Evolutionary conservation across 2,113 vertebrate species (phyloP).

Genomic region (Microtus ochrogaster): DNA sequence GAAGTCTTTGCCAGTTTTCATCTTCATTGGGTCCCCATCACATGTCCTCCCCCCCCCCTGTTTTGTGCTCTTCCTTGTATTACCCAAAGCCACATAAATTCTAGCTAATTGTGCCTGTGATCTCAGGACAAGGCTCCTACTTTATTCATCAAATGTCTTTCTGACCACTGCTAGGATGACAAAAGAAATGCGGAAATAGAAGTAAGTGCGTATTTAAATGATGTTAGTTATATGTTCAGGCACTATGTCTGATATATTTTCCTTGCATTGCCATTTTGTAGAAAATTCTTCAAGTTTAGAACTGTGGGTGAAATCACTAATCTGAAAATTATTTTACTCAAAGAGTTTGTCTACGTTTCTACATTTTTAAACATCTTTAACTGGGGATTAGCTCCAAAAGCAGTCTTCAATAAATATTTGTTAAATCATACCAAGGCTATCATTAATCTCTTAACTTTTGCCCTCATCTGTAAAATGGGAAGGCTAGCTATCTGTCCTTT

Average conservation of each 20-base stretch:
- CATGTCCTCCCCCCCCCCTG: not conserved
- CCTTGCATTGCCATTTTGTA: conserved; percentile 49
- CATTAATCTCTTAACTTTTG: conserved; percentile 7
- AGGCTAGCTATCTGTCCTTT: not conserved
- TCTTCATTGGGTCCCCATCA: not conserved
- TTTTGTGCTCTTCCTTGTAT: conserved; percentile 25
- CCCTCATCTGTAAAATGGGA: conserved; percentile 45
- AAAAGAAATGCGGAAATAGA: conserved; percentile 23
- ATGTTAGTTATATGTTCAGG: conserved; percentile 19
- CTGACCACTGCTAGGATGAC: not conserved
- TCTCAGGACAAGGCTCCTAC: not conserved
- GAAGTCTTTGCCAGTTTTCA: not conserved
- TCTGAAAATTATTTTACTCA: conserved; percentile 9
- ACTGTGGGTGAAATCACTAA: not conserved
- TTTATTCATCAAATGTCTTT: conserved; percentile 61
- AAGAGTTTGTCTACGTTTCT: not conserved
- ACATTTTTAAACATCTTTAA: not conserved
- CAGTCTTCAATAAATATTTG: not conserved
- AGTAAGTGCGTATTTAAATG: conserved; percentile 44
- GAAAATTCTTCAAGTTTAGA: conserved; percentile 49
- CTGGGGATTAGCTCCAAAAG: not conserved
- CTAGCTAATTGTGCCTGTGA: not conserved
- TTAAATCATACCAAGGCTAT: not conserved
- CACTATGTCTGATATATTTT: conserved; percentile 32
- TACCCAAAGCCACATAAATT: conserved; percentile 5